Evolutionary conservation across 2,797 vertebrate genomes (phyloP).

Genomic region (Siniperca scherzeri): DNA sequence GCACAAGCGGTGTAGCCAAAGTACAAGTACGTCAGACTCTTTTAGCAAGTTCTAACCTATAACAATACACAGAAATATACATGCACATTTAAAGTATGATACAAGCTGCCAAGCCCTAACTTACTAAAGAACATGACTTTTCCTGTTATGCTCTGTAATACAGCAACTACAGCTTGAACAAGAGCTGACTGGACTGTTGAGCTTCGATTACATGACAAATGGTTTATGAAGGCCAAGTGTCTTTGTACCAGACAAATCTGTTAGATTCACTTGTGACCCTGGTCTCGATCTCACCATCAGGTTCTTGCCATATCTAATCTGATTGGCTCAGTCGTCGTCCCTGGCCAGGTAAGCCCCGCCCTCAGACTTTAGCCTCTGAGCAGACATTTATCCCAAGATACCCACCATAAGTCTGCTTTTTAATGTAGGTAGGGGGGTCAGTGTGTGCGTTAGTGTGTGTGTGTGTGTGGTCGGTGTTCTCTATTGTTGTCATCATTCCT

Average conservation of each 20-base stretch:
- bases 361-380: slow-evolving; percentile 72
- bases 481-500: slow-evolving; percentile 22
- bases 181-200: not conserved
- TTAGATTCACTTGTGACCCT: slow-evolving; percentile 57
- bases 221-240: slow-evolving; percentile 48
- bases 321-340: slow-evolving; percentile 58
- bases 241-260: slow-evolving; percentile 67
- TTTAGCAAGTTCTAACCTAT: slow-evolving; percentile 4
- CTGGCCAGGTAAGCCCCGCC: slow-evolving; percentile 70
- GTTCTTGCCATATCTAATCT: slow-evolving; percentile 52
- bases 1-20: slow-evolving; percentile 29
- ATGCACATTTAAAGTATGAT: not conserved
- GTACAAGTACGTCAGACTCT: not conserved
- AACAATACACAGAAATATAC: not conserved
- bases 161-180: not conserved
- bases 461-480: not conserved
- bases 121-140: not conserved
- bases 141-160: not conserved
- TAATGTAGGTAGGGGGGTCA: slow-evolving; percentile 53
- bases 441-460: slow-evolving; percentile 13
- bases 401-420: slow-evolving; percentile 74
- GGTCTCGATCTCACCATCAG: slow-evolving; percentile 43
- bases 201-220: slow-evolving; percentile 28
- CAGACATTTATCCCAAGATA: slow-evolving; percentile 74
- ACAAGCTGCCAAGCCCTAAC: not conserved